A percentile compares a stretch with the other conserved stretches of the same genome.
Conservation (phyloP, 1,140 invertebrate genomes). For the Coenobita brevimanus region DNA sequence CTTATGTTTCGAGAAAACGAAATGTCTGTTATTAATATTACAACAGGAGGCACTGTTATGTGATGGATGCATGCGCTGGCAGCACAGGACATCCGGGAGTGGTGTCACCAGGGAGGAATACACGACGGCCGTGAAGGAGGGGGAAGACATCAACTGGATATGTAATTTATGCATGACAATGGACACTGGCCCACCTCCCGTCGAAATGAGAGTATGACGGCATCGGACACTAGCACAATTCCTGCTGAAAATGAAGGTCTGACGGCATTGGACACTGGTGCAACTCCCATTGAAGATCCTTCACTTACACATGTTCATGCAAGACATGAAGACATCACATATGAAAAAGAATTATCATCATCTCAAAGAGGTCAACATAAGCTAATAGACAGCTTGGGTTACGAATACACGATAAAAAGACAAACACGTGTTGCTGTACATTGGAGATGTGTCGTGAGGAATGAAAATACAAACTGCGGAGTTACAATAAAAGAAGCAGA, state of each 20-base stretch:
- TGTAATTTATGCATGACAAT: conserved; percentile 18
- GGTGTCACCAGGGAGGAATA: conserved; percentile 20
- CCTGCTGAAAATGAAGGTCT: background rate
- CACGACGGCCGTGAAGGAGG: conserved; percentile 4
- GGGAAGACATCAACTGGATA: conserved; percentile 6
- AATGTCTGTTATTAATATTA: background rate
- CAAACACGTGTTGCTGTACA: conserved; percentile 14
- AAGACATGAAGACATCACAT: conserved; percentile 6
- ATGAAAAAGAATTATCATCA: conserved; percentile 29
- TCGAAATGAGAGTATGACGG: background rate
- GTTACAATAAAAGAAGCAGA: conserved; percentile 16
- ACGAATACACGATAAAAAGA: conserved; percentile 28
- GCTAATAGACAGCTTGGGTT: conserved; percentile 29
- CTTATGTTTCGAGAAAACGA: background rate
- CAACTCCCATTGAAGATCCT: background rate
- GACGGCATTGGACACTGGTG: conserved; percentile 9
- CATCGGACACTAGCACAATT: background rate
- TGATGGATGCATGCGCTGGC: conserved; percentile 17
- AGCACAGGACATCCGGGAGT: conserved; percentile 6
- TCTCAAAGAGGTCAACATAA: conserved; percentile 24
- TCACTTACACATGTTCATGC: background rate
- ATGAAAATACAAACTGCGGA: conserved; percentile 15
- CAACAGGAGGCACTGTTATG: conserved; percentile 15
- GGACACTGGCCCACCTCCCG: background rate
- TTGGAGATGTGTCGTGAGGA: conserved; percentile 35